These are phyloP conservation scores for Napeogenes inachia DNA, from an alignment of 2,888 invertebrate species.

Conservation along the genomic window DNA sequence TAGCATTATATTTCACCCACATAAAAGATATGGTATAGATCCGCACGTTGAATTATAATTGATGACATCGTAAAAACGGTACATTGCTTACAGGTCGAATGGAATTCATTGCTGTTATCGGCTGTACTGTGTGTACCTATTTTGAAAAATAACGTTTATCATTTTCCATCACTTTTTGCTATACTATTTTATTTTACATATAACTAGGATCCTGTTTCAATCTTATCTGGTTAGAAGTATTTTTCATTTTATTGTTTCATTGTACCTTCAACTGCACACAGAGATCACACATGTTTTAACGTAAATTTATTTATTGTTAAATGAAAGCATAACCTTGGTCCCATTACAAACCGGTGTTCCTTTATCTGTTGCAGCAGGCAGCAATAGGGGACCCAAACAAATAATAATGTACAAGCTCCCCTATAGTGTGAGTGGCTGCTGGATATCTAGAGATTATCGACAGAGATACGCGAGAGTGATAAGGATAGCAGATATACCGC, in stretches of 20 bases:
- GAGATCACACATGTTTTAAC: neutral
- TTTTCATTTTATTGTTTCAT: too few species aligned
- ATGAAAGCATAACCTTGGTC: constrained; percentile 11
- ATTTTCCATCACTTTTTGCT: constrained; percentile 14
- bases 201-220: too few species aligned
- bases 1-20: neutral
- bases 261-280: too few species aligned
- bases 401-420: constrained; percentile 56
- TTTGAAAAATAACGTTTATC: constrained; percentile 23
- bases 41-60: constrained; percentile 3
- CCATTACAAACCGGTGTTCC: constrained; percentile 13
- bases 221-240: too few species aligned
- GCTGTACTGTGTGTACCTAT: constrained; percentile 18
- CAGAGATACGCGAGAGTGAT: constrained; percentile 44
- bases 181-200: too few species aligned
- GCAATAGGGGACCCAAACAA: constrained; percentile 48
- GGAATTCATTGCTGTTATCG: constrained; percentile 17
- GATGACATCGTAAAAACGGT: constrained; percentile 14
- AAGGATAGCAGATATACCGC: constrained; percentile 37
- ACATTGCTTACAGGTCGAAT: constrained; percentile 15
- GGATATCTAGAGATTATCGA: constrained; percentile 62
- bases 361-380: constrained; percentile 27
- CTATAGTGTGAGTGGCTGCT: constrained; percentile 44
- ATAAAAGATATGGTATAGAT: constrained; percentile 6
- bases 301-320: constrained; percentile 1